Conservation (phyloP, 2,888 invertebrate genomes). For the Monopis laevigella region DNA sequence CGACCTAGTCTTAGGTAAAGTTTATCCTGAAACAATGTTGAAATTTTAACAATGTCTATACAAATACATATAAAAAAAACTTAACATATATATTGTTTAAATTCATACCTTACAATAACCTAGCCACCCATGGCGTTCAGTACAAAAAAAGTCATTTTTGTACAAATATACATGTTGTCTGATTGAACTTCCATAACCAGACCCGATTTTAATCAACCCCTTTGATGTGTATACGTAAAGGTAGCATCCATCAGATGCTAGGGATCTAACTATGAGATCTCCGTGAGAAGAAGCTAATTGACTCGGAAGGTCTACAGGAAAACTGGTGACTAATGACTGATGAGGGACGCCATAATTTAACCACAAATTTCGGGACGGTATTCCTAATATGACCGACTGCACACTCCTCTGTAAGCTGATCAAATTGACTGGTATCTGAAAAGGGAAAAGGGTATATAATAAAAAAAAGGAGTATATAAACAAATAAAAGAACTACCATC, state of each 20-base stretch:
- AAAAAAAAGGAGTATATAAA: neutral
- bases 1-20: constrained; percentile 78
- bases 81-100: neutral
- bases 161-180: constrained; percentile 89
- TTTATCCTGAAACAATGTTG: constrained; percentile 71
- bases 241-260: constrained; percentile 91
- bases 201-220: constrained; percentile 92
- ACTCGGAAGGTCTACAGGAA: constrained; percentile 57
- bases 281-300: constrained; percentile 36
- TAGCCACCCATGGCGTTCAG: constrained; percentile 83
- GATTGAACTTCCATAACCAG: constrained; percentile 92
- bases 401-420: constrained; percentile 89
- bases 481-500: constrained; percentile 5
- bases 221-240: constrained; percentile 87
- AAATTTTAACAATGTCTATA: neutral
- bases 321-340: constrained; percentile 76
- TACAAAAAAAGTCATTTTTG: constrained; percentile 81
- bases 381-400: constrained; percentile 86
- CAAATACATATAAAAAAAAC: neutral
- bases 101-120: constrained; percentile 80
- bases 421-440: constrained; percentile 84
- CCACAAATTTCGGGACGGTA: constrained; percentile 87
- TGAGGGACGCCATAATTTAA: constrained; percentile 87
- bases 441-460: constrained; percentile 16
- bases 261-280: constrained; percentile 61